phyloP scores from a whole-genome alignment of 2,888 invertebrate genomes.

The Meliscaeva auricollis region DNA sequence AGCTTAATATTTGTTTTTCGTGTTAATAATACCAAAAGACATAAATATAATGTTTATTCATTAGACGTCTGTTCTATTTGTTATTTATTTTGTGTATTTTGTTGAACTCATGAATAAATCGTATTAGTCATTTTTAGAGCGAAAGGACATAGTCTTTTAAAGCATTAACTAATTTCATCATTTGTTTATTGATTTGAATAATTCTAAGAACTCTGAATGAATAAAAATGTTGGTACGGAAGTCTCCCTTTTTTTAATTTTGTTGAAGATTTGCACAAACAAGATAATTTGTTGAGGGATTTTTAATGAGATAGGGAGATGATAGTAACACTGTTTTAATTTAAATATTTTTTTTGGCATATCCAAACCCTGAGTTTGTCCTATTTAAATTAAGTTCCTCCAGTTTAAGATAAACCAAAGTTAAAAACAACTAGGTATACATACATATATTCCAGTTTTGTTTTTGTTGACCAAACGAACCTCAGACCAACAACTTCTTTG shows the following conservation, averaged over 20 bases:
- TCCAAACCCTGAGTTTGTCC: no score
- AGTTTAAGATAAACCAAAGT: no score
- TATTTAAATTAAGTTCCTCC: no score
- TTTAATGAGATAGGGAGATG: no score
- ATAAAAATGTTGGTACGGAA: background rate
- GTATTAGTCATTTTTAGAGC: slow-evolving; percentile 5
- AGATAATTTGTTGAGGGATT: no score
- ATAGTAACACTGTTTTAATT: no score
- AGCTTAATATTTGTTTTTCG: background rate
- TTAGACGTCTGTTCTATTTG: background rate
- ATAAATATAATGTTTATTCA: background rate
- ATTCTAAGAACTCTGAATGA: background rate
- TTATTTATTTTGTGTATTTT: background rate
- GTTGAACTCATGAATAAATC: background rate
- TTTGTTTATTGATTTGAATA: background rate
- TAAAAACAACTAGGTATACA: no score
- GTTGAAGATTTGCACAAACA: no score
- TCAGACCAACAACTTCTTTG: no score
- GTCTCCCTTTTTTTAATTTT: background rate
- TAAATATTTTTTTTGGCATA: no score
- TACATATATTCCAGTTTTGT: no score
- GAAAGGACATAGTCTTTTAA: background rate
- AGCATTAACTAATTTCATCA: background rate
- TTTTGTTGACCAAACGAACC: no score
- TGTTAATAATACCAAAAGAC: background rate